Evolutionary conservation across 2,888 invertebrate species (phyloP), one percentile per base, ranked within the genome.

Genomic region (Himalopsyche kuldschensis): DNA sequence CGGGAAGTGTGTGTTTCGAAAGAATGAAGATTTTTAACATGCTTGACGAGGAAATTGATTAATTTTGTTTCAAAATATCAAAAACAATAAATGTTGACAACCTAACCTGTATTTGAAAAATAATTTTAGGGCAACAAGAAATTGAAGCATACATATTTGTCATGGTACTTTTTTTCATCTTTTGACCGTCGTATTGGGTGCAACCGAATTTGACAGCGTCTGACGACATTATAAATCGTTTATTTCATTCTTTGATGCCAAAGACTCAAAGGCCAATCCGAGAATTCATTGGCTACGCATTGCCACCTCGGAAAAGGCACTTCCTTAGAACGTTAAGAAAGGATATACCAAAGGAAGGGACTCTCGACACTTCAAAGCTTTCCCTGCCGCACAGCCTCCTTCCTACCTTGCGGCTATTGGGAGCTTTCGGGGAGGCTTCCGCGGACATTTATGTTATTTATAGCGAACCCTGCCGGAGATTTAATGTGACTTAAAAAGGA

Each of bases 361-460:
- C 78, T 77, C 55, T 55, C 77, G 82, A 80, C 77, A 80, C 83
- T 84, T 80, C 83, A 84, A 81, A 69, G 79, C 80, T 46, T 81
- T 81, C 75, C 80, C 75, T 75, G 75, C 69, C 75, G 69, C 47
- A 76, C 80, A 55, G 20, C 55, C 55, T 55, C 75, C 31, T 27
- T 55, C 75, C 31, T 27, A 75, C 75, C 75, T 75, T 32, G 32
- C 75, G 30, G 75, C 80, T 75, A 47, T 75, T n/a, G 75, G 75
- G 30, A 27, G 75, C 75, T 77, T 35, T 35, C 35, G 31, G 79
- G 69, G 78, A 84, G 84, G 82, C 82, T 78, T 84, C 82, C 79
- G 82, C 84, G 84, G 84, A 79, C 84, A 82, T 82, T 84, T 82
- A 82, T 63, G 82, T 84, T 84, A 84, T 84, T 84, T 84, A 84